Evolutionary conservation across 2,797 vertebrate genomes (phyloP).

Genomic region (Pangasius djambal): DNA sequence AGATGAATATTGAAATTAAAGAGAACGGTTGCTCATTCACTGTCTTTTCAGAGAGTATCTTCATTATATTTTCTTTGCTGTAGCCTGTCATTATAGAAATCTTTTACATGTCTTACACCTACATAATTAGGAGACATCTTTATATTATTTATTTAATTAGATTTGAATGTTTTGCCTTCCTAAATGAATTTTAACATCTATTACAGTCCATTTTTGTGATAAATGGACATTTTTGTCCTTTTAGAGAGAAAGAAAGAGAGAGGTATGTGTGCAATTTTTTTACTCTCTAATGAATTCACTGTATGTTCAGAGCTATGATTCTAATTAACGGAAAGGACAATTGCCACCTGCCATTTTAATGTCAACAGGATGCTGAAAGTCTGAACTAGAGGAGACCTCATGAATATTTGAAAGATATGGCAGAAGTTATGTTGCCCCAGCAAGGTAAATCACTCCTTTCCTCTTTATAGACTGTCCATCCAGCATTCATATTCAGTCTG

Average conservation of each 20-base stretch:
- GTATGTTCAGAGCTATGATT: conserved; percentile 5
- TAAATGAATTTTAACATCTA: not conserved
- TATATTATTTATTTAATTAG: not conserved
- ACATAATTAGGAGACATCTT: not conserved
- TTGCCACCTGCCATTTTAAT: conserved; percentile 40
- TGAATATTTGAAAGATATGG: conserved; percentile 34
- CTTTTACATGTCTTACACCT: conserved; percentile 4
- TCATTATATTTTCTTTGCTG: conserved; percentile 4
- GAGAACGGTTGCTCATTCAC: not conserved
- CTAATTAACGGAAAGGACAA: conserved; percentile 44
- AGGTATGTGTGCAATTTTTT: not conserved
- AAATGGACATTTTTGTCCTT: not conserved
- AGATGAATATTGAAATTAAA: conserved; percentile 28
- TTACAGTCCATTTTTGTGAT: not conserved
- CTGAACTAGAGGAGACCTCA: conserved; percentile 19
- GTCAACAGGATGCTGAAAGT: conserved; percentile 41
- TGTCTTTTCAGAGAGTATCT: conserved; percentile 13
- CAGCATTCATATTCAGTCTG: not conserved
- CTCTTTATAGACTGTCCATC: not conserved
- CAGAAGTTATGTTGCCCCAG: not conserved
- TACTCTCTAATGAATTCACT: not conserved
- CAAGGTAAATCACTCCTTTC: not conserved
- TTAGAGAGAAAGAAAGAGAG: not conserved
- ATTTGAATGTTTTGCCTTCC: not conserved
- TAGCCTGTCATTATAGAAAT: not conserved